Conservation (phyloP, 1,140 invertebrate species). For the Cryptotermes secundus region DNA sequence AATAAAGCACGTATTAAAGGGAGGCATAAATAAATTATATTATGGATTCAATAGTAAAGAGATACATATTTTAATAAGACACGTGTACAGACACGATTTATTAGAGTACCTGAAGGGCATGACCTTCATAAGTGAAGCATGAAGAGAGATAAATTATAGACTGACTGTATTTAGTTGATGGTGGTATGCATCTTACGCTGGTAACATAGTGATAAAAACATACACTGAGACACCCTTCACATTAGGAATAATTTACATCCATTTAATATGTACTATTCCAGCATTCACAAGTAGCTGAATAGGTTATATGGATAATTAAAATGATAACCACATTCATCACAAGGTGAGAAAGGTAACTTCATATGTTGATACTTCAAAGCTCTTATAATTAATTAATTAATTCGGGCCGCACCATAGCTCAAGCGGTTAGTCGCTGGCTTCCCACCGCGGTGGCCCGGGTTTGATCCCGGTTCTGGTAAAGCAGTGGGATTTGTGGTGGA, state of each 20-base stretch:
- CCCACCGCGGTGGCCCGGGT: too few relatives aligned
- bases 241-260: neutral
- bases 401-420: too few relatives aligned
- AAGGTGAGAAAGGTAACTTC: neutral
- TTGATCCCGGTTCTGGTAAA: too few relatives aligned
- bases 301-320: neutral
- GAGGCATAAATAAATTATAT: too few relatives aligned
- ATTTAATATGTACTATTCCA: neutral
- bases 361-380: neutral
- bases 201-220: neutral
- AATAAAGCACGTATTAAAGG: too few relatives aligned
- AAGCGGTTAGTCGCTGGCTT: too few relatives aligned
- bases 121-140: neutral
- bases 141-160: neutral
- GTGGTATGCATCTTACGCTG: neutral
- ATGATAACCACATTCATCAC: neutral
- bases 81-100: neutral
- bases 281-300: neutral
- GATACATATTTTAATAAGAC: neutral
- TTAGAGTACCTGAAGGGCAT: neutral
- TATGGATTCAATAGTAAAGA: neutral
- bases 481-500: too few relatives aligned
- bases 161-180: neutral
- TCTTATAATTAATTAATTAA: too few relatives aligned
- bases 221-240: neutral